Percentiles rank a stretch among this genome's conserved stretches.
Conservation (phyloP, 2,888 invertebrate species). For the Galerucella nymphaeae region DNA sequence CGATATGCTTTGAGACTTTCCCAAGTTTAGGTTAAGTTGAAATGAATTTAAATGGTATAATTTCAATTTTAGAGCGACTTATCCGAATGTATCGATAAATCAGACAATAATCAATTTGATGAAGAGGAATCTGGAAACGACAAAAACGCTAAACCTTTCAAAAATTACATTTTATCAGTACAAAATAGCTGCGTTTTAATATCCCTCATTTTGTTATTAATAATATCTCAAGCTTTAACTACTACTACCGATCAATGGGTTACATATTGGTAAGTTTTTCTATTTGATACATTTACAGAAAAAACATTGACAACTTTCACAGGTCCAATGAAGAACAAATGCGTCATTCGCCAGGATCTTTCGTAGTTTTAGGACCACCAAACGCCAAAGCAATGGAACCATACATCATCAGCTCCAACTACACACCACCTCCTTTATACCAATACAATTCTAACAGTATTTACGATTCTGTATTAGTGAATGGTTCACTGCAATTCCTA, state of each 20-base stretch:
- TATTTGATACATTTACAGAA: background rate
- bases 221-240: constrained; percentile 54
- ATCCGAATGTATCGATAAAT: constrained; percentile 1
- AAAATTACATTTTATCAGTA: constrained; percentile 55
- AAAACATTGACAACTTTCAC: background rate
- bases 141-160: constrained; percentile 49
- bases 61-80: constrained; percentile 20
- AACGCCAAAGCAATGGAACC: background rate
- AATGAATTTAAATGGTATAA: background rate
- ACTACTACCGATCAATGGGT: constrained; percentile 60
- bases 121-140: constrained; percentile 42
- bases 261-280: constrained; percentile 58
- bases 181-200: constrained; percentile 49
- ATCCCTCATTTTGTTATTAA: constrained; percentile 46
- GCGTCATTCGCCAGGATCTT: background rate
- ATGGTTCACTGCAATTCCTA: constrained; percentile 15
- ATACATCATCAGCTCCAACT: background rate
- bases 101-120: background rate
- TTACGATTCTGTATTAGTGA: constrained; percentile 16
- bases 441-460: constrained; percentile 3
- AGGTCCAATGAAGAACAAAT: constrained; percentile 32
- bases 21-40: too few species aligned
- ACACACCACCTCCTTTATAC: constrained; percentile 3
- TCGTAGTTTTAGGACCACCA: background rate
- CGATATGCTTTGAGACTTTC: too few species aligned